Percentiles rank a stretch among this genome's conserved stretches.
Conservation (phyloP, 1,140 invertebrate genomes). For the Diachasma alloeum region DNA sequence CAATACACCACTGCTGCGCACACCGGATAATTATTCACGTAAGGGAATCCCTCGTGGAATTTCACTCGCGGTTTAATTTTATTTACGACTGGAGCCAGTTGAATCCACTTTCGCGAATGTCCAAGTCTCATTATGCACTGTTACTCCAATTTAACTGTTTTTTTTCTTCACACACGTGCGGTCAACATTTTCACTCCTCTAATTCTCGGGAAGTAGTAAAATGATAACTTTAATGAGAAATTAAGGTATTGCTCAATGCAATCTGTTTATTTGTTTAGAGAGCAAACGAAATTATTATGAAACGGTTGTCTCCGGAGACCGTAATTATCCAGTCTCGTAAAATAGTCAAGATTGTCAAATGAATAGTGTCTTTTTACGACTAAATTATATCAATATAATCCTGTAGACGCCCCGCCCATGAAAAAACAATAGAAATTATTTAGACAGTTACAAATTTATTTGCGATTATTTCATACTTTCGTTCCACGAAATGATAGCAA, state of each 20-base stretch:
- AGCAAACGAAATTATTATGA: no score
- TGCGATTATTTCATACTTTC: no score
- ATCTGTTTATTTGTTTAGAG: background rate
- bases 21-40: slow-evolving; percentile 5
- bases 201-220: background rate
- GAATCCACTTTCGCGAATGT: slow-evolving; percentile 38
- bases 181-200: background rate
- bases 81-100: slow-evolving; percentile 30
- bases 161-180: background rate
- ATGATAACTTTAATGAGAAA: background rate
- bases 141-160: background rate
- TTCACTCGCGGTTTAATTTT: slow-evolving; percentile 15
- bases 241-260: background rate
- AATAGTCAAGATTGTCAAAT: background rate
- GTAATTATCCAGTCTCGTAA: background rate
- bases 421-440: no score
- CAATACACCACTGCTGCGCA: background rate
- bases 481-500: no score
- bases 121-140: background rate
- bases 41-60: background rate
- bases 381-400: background rate
- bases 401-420: no score
- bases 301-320: no score
- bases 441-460: background rate
- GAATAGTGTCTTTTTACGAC: background rate